Base-by-base conservation (phyloP, 2,797 vertebrate genomes). In the Tapera naevia region DNA sequence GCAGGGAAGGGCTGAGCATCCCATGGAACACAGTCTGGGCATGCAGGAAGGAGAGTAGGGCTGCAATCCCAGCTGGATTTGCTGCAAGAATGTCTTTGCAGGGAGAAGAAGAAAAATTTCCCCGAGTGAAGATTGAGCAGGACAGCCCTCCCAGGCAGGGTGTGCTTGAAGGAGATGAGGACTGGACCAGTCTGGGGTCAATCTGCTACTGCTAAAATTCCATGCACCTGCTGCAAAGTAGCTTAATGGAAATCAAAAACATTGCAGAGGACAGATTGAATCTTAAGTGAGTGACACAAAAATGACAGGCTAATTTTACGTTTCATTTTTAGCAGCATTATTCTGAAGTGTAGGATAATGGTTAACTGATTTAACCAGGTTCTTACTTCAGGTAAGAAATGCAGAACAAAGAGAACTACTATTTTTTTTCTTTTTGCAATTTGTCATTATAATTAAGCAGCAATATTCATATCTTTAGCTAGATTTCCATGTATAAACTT, bases 301-400 rank as follows among this genome's bases (percentile, higher is more conserved):
- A 95, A 91, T 97, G 94, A 94, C 95, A 95, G 91, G 60, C 37
- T 96, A 96, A 97, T 97, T 95, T 93, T 48, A 85, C 66, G 74
- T 80, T 96, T 96, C 89, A 93, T 95, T 97, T 97, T 97, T 96
- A 97, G 94, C 80, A 96, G 41, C 71, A 95, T 96, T 96, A 91
- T 93, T 95, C 95, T 80, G 81, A 91, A 85, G 88, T 72, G 91
- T 88, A 93, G 95, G 94, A 95, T 96, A 92, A 93, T 91, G 67
- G 86, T 95, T 95, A 95, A 87, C 83, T 81, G 79, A 84, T 91
- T 96, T 94, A 95, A 89, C 69, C 46, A 88, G 92, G 80, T 85
- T 92, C 71, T 92, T 56, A 45, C 46, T 91, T 89, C 65, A 56
- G n/a, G 46, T 89, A 84, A 62, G 71, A 91, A 82, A 91, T 45